These are phyloP conservation scores for Mergus octosetaceus DNA, from an alignment of 2,797 vertebrate species.

Conservation along the genomic window DNA sequence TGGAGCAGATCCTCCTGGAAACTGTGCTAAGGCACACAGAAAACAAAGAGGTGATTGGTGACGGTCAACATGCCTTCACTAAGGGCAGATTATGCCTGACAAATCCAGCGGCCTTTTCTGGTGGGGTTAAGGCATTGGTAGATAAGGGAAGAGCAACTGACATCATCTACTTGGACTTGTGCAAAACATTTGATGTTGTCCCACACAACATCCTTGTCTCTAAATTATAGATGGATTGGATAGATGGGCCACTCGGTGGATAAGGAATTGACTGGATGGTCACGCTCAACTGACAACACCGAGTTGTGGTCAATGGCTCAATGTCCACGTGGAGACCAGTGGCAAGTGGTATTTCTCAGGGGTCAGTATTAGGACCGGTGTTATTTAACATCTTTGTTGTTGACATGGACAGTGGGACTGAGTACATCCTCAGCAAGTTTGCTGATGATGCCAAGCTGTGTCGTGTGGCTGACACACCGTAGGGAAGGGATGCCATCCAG, in stretches of 20 bases:
- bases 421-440: not conserved
- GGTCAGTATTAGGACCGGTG: not conserved
- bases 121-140: not conserved
- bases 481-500: not conserved
- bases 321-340: not conserved
- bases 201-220: not conserved
- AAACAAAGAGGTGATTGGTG: not conserved
- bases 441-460: not conserved
- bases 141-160: not conserved
- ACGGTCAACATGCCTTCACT: not conserved
- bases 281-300: not conserved
- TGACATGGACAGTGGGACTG: not conserved
- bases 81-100: not conserved
- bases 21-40: not conserved
- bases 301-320: not conserved
- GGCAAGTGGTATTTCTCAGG: not conserved
- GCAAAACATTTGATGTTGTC: not conserved
- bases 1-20: not conserved
- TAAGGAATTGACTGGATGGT: not conserved
- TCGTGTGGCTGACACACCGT: not conserved
- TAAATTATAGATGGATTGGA: not conserved
- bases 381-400: not conserved
- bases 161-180: not conserved
- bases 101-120: not conserved
- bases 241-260: not conserved